These are phyloP conservation scores for Clarias laeviceps DNA, from an alignment of 2,797 vertebrate genomes.

Conservation along the genomic window DNA sequence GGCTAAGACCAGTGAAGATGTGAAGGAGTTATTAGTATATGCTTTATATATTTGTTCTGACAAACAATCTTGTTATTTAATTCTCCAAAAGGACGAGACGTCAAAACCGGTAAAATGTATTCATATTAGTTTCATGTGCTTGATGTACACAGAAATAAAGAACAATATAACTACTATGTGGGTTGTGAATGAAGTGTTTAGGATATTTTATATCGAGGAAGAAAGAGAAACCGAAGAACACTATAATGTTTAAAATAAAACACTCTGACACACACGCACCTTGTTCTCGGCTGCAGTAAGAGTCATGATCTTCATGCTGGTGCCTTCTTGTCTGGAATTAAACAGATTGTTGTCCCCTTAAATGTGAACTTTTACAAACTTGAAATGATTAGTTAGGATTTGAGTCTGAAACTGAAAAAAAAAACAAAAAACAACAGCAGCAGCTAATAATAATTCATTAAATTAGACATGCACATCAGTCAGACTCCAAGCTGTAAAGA, in stretches of 20 bases:
- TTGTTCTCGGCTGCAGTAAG: slow-evolving; percentile 76
- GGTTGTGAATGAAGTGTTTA: neutral
- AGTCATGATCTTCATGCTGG: slow-evolving; percentile 84
- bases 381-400: neutral
- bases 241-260: neutral
- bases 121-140: neutral
- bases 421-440: neutral
- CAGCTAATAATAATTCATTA: neutral
- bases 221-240: neutral
- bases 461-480: neutral
- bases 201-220: neutral
- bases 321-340: slow-evolving; percentile 78
- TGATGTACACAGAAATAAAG: neutral
- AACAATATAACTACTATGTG: neutral
- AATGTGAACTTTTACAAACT: neutral
- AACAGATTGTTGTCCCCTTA: neutral
- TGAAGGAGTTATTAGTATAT: neutral
- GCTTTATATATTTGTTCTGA: neutral
- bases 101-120: neutral
- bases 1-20: slow-evolving; percentile 18
- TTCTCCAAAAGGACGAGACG: neutral
- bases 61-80: neutral
- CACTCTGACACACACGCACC: slow-evolving; percentile 64
- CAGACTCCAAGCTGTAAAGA: neutral
- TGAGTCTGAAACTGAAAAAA: neutral